Evolutionary conservation across 2,113 vertebrate species (phyloP), one percentile per base, ranked within the genome.

Genomic region (Elephantulus edwardii): DNA sequence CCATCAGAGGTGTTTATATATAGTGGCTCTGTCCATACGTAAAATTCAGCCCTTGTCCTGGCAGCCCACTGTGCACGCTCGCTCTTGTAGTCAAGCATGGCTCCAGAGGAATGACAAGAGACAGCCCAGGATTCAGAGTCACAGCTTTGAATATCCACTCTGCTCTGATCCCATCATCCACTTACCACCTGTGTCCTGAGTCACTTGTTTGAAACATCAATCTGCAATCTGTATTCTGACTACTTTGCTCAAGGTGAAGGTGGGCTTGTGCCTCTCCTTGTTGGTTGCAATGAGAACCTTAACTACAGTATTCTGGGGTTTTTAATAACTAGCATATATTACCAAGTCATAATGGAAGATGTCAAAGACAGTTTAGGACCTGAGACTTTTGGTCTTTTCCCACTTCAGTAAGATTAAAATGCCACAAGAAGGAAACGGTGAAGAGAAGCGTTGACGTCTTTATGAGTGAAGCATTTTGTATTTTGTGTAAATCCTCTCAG

Each of bases 21-120:
- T 99, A 99, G 77, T 99, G 98, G 95, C 99, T 99, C 91, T 99
- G 99, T 90, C 99, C 99, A 0, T 98, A 99, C 93, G 97, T 98
- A 96, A 99, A 99, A 97, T 99, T 99, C 86, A 99, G 98, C 44
- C 99, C 99, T 96, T 99, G 99, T 95, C 99, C 99, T 68, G 99
- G 99, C 60, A 99, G 98, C 9, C 99, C 99, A 48, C 99, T 99
- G 98, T 99, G 99, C n/a, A n/a, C n/a, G n/a, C 95, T 99, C 99
- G 93, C 98, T 97, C 96, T 98, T 99, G 95, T 99, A 99, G 98
- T 99, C 99, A 96, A 99, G 99, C 97, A 99, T 98, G n/a, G 98
- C 98, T 97, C 99, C 99, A 95, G 24, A 77, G 91, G 82, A 89
- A 86, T 3, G 33, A 86, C 8, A 95, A 88, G 42, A 87, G 86